Evolutionary conservation across 2,113 vertebrate species (phyloP).

Genomic region (Xiphophorus couchianus): DNA sequence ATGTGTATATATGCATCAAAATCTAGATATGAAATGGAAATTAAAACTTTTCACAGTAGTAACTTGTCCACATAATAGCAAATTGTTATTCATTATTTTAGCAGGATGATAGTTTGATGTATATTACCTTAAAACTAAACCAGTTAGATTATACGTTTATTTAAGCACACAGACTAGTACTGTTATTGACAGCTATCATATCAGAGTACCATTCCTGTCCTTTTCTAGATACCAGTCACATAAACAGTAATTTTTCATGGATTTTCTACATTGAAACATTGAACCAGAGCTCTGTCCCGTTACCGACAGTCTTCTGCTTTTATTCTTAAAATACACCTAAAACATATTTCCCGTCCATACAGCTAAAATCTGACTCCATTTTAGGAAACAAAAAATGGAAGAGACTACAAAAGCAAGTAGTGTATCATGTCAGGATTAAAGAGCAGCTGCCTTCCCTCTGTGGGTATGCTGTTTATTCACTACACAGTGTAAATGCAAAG

Average conservation of each 20-base stretch:
- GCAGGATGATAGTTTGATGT: neutral
- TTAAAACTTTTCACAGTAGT: too few relatives aligned
- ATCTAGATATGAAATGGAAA: too few relatives aligned
- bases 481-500: conserved; percentile 24
- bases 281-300: too few relatives aligned
- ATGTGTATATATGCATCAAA: too few relatives aligned
- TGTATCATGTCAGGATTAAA: conserved; percentile 43
- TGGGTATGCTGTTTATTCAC: conserved; percentile 38
- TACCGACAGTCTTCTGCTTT: too few relatives aligned
- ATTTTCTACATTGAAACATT: neutral
- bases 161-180: neutral
- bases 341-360: neutral
- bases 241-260: neutral
- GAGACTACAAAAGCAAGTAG: conserved; percentile 14
- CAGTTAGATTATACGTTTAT: neutral
- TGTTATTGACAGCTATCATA: neutral
- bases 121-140: neutral
- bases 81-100: neutral
- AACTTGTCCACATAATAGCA: too few relatives aligned
- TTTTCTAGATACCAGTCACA: neutral
- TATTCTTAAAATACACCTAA: too few relatives aligned
- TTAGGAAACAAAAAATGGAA: neutral
- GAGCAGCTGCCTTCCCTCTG: conserved; percentile 36
- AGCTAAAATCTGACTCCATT: conserved; percentile 19
- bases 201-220: neutral